Evolutionary conservation across 1,140 invertebrate species (phyloP).

Genomic region (Drosophila varians): DNA sequence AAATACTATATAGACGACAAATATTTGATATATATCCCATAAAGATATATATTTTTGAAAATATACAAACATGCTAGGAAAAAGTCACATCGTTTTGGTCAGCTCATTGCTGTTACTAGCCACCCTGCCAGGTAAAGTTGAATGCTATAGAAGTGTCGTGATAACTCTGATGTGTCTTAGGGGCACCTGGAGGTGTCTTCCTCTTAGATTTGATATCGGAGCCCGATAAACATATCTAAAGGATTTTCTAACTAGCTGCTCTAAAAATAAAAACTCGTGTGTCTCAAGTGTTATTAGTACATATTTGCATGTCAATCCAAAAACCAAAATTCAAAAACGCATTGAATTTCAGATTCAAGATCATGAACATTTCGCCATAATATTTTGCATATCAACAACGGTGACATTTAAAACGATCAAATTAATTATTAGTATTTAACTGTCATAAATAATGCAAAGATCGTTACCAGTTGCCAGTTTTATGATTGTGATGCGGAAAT

Average conservation of each 20-base stretch:
- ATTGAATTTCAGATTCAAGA: constrained; percentile 48
- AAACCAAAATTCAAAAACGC: no score
- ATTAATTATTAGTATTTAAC: constrained; percentile 34
- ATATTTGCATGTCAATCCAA: not conserved
- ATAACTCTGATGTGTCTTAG: constrained; percentile 42
- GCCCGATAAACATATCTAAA: constrained; percentile 18
- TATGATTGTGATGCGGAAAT: constrained; percentile 58
- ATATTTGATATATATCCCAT: constrained; percentile 22
- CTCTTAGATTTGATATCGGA: constrained; percentile 27
- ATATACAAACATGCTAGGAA: constrained; percentile 36
- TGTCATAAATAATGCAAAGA: constrained; percentile 70
- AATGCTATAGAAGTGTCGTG: constrained; percentile 55
- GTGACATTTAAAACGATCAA: constrained; percentile 41
- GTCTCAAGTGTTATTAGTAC: constrained; percentile 17
- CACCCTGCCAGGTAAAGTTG: constrained; percentile 65
- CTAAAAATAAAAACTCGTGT: constrained; percentile 11
- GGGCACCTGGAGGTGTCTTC: no score
- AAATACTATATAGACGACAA: constrained; percentile 32
- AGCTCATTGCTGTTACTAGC: constrained; percentile 54
- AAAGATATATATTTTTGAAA: constrained; percentile 33
- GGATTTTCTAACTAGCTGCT: not conserved
- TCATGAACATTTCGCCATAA: constrained; percentile 29
- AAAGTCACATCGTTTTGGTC: constrained; percentile 36
- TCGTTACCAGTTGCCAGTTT: constrained; percentile 23
- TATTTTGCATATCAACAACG: constrained; percentile 41